A percentile compares a stretch with the other conserved stretches of the same genome.
Evolutionary conservation across 2,888 invertebrate genomes (phyloP).

Genomic region (Mythimna loreyi): DNA sequence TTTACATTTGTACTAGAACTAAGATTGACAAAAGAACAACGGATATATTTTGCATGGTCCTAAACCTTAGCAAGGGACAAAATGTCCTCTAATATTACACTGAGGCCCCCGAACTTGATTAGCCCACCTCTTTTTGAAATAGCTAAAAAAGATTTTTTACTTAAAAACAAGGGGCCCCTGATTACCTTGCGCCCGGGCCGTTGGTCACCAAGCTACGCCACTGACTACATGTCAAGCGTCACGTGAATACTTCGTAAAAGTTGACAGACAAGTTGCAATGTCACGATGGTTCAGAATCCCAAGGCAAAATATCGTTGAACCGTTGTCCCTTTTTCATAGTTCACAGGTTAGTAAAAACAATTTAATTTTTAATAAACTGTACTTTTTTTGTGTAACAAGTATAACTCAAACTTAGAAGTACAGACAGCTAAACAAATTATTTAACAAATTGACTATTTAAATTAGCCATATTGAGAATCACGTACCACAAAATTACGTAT

Average conservation of each 20-base stretch:
- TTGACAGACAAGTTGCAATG: too few species aligned
- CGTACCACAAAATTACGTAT: constrained; percentile 1
- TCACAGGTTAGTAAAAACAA: constrained; percentile 33
- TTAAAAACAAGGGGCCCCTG: too few species aligned
- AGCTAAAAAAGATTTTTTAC: too few species aligned
- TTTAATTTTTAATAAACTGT: constrained; percentile 24
- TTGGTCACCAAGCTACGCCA: too few species aligned
- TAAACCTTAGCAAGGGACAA: too few species aligned
- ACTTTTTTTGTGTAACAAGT: constrained; percentile 15
- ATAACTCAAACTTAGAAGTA: constrained; percentile 27
- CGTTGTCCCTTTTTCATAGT: neutral
- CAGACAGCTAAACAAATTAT: neutral
- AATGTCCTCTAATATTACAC: too few species aligned
- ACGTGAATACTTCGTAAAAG: too few species aligned
- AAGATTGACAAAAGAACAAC: constrained; percentile 1
- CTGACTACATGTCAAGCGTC: too few species aligned
- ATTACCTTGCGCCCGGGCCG: too few species aligned
- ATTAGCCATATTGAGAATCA: constrained; percentile 18
- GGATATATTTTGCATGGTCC: neutral
- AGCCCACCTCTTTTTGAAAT: too few species aligned
- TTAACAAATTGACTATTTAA: constrained; percentile 3
- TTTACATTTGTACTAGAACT: constrained; percentile 47
- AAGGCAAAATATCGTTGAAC: neutral
- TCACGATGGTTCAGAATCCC: too few species aligned
- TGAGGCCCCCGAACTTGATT: too few species aligned